Percentiles rank a stretch among this genome's conserved stretches.
Conservation (phyloP, 2,888 invertebrate genomes). For the Pediacus dermestoides region DNA sequence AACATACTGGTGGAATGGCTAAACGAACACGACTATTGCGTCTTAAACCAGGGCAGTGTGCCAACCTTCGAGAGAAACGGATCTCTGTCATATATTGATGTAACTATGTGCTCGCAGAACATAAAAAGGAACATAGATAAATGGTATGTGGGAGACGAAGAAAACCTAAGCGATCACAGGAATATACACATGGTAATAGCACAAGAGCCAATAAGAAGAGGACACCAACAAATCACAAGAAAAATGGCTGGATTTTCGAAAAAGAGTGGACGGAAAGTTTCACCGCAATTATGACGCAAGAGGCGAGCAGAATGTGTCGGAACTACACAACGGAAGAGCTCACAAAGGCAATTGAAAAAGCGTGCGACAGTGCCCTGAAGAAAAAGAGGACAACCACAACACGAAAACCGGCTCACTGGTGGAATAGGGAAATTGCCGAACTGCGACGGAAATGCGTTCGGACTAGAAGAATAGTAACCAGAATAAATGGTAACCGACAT, state of each 20-base stretch:
- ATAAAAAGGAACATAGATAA: neutral
- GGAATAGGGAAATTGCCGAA: constrained; percentile 1
- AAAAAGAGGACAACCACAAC: neutral
- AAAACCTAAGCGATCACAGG: constrained; percentile 4
- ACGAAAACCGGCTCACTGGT: neutral
- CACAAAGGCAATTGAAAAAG: neutral
- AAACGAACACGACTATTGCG: neutral
- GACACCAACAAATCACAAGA: neutral
- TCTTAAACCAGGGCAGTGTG: neutral
- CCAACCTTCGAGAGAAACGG: neutral
- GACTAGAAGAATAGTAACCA: neutral
- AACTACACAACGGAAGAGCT: neutral
- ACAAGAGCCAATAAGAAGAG: neutral
- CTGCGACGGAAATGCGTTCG: neutral
- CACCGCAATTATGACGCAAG: no score
- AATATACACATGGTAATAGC: neutral
- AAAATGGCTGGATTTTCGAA: no score
- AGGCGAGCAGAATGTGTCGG: no score
- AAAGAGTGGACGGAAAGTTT: no score
- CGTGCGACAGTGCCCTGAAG: neutral
- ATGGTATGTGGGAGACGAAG: constrained; percentile 1
- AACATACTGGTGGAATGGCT: constrained; percentile 1
- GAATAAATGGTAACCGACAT: neutral
- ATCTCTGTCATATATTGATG: neutral
- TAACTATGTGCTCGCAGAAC: neutral